Percentiles rank a stretch among this genome's conserved stretches.
Evolutionary conservation across 2,113 vertebrate species (phyloP).

Genomic region (Ariopsis seemanni): DNA sequence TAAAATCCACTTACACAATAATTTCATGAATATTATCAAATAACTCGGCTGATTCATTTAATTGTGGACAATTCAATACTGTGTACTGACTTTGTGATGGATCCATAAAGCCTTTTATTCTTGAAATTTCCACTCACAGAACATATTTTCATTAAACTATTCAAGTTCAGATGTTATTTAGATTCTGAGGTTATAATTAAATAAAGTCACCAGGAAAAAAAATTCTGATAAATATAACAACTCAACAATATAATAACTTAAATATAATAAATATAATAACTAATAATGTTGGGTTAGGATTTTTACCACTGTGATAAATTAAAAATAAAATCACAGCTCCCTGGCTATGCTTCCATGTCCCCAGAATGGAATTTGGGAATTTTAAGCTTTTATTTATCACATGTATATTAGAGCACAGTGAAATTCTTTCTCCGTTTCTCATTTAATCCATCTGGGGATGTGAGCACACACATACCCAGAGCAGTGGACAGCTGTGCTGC

Average conservation of each 20-base stretch:
- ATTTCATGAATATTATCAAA: too few species aligned
- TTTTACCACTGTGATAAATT: background rate
- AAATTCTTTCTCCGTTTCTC: too few species aligned
- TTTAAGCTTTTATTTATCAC: too few species aligned
- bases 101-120: background rate
- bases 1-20: too few species aligned
- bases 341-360: background rate
- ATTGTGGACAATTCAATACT: background rate
- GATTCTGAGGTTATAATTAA: background rate
- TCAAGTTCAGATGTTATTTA: background rate
- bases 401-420: too few species aligned
- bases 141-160: background rate
- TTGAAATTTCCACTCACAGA: background rate
- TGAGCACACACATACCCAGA: too few species aligned
- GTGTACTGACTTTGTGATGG: background rate
- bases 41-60: background rate
- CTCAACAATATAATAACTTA: background rate
- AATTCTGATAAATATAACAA: background rate
- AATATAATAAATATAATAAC: background rate
- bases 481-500: too few species aligned
- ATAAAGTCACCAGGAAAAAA: background rate
- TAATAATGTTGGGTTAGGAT: background rate
- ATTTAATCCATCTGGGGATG: too few species aligned
- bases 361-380: too few species aligned
- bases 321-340: background rate